These are phyloP conservation scores for Eulemur coronatus DNA, from an alignment of 2,797 vertebrate genomes.

Conservation along the genomic window DNA sequence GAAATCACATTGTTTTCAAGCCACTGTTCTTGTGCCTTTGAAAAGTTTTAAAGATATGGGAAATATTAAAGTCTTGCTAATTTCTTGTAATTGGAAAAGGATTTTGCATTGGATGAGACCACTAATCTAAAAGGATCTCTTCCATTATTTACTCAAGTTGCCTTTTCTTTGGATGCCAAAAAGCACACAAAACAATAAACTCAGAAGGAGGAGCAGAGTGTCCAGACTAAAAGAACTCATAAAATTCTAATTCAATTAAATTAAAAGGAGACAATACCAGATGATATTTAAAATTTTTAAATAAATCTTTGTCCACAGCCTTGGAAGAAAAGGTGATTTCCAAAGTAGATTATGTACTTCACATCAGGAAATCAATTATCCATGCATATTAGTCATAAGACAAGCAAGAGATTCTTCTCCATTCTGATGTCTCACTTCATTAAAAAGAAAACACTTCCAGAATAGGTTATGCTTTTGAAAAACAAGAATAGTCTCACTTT, in stretches of 20 bases:
- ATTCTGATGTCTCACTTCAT: conserved; percentile 62
- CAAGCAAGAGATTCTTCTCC: conserved; percentile 44
- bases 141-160: background rate
- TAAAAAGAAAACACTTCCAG: conserved; percentile 72
- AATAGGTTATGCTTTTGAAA: conserved; percentile 68
- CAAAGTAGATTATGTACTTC: conserved; percentile 44
- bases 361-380: conserved; percentile 56
- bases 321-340: conserved; percentile 37
- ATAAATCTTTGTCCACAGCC: conserved; percentile 28
- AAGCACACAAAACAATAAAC: conserved; percentile 16
- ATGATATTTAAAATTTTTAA: conserved; percentile 50
- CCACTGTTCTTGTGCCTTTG: background rate
- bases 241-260: conserved; percentile 50
- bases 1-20: background rate
- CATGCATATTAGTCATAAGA: conserved; percentile 43
- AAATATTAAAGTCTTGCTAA: background rate
- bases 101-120: background rate
- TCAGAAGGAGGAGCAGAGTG: background rate
- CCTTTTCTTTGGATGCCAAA: background rate
- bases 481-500: conserved; percentile 45
- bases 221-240: background rate
- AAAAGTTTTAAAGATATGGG: background rate
- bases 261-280: conserved; percentile 36
- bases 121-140: background rate
- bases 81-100: background rate